These are phyloP conservation scores for Spermophilus dauricus DNA, from an alignment of 2,113 vertebrate genomes.

Conservation along the genomic window DNA sequence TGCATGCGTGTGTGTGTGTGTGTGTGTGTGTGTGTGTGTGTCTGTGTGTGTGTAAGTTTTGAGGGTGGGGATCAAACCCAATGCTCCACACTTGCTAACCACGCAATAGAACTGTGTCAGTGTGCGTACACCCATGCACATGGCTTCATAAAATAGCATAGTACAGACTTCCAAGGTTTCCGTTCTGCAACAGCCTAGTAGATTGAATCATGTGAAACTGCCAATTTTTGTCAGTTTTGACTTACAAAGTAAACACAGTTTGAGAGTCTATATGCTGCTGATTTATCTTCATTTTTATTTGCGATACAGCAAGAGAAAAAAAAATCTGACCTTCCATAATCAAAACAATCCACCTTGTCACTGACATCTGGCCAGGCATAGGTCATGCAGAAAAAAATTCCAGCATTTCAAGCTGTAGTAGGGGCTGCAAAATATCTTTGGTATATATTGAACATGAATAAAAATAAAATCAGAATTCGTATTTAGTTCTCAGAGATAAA, in stretches of 20 bases:
- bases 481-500: background rate
- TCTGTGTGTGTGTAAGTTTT: background rate
- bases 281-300: background rate
- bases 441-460: background rate
- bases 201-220: background rate
- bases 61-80: too few relatives aligned
- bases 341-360: background rate
- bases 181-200: conserved; percentile 51
- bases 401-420: background rate
- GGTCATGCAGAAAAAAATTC: background rate
- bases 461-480: background rate
- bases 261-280: background rate
- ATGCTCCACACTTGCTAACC: background rate
- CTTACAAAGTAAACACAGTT: conserved; percentile 27
- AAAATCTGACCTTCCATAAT: background rate
- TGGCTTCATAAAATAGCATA: background rate
- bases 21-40: too few relatives aligned
- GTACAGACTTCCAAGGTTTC: conserved; percentile 46
- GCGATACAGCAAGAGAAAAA: background rate
- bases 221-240: background rate
- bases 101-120: background rate
- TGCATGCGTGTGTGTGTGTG: background rate
- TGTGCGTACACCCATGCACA: fast-evolving
- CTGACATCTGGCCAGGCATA: background rate
- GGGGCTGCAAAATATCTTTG: background rate